A percentile compares a stretch with the other conserved stretches of the same genome.
These are phyloP conservation scores for Bufotes viridis DNA, from an alignment of 2,797 vertebrate genomes.

Conservation along the genomic window DNA sequence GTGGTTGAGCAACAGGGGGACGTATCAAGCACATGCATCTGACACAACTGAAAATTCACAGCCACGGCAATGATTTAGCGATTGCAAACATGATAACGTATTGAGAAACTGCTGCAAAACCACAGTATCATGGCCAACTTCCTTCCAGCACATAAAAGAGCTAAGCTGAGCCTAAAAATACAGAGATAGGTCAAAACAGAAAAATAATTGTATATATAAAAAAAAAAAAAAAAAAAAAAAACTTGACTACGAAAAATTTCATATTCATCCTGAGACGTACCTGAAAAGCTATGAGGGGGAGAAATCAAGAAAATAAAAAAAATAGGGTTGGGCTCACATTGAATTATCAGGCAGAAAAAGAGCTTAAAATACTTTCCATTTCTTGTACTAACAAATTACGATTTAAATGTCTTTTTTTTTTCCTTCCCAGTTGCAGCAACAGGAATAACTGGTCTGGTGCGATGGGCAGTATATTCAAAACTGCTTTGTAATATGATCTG, in stretches of 20 bases:
- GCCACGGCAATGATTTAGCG: slow-evolving; percentile 77
- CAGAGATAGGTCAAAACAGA: not conserved
- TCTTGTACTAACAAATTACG: slow-evolving; percentile 80
- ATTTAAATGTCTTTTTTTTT: slow-evolving; percentile 79
- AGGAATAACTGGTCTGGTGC: slow-evolving; percentile 89
- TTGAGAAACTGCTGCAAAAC: slow-evolving; percentile 85
- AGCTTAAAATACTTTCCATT: slow-evolving; percentile 75
- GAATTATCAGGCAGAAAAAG: slow-evolving; percentile 63
- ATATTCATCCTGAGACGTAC: slow-evolving; percentile 12
- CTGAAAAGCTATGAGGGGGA: slow-evolving; percentile 18
- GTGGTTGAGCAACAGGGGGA: slow-evolving; percentile 8
- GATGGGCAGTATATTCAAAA: slow-evolving; percentile 88
- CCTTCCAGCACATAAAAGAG: slow-evolving; percentile 79
- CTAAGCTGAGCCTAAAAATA: slow-evolving; percentile 27
- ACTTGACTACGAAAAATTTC: not conserved
- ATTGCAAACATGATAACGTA: slow-evolving; percentile 91
- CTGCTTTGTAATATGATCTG: slow-evolving; percentile 83
- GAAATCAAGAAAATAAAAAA: slow-evolving; percentile 52
- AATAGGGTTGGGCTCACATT: slow-evolving; percentile 63
- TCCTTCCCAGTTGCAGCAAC: slow-evolving; percentile 81
- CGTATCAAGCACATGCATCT: not conserved
- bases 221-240: not conserved
- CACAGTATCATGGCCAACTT: slow-evolving; percentile 85
- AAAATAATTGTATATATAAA: not conserved
- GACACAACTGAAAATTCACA: slow-evolving; percentile 79